Evolutionary conservation across 2,888 invertebrate species (phyloP).

Genomic region (Eupelmus urozonus): DNA sequence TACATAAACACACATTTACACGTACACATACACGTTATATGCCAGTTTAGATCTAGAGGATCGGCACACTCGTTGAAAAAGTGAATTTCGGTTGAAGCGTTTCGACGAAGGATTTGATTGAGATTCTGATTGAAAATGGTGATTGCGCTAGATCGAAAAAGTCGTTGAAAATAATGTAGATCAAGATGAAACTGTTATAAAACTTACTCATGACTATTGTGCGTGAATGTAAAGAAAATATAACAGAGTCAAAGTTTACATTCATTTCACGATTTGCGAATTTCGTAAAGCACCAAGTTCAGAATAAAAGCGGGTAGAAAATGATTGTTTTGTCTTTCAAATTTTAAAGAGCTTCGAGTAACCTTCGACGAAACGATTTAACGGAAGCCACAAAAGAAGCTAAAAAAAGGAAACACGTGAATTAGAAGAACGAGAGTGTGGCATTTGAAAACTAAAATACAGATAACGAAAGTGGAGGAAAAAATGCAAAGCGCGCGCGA

Average conservation of each 20-base stretch:
- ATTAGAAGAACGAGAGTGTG: slow-evolving; percentile 19
- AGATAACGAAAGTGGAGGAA: slow-evolving; percentile 2
- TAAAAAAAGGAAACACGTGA: not conserved
- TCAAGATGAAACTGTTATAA: too few relatives aligned
- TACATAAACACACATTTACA: not conserved
- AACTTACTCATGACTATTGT: not conserved
- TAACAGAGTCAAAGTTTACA: not conserved
- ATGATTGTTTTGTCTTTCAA: not conserved
- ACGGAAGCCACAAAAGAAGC: not conserved
- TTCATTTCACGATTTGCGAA: not conserved
- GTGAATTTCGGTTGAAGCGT: not conserved
- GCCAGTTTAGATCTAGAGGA: not conserved
- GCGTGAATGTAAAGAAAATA: too few relatives aligned
- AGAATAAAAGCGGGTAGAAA: not conserved
- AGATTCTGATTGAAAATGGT: not conserved
- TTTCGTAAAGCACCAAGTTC: not conserved
- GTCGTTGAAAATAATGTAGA: too few relatives aligned
- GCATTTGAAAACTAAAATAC: slow-evolving; percentile 12
- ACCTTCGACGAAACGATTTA: slow-evolving; percentile 20
- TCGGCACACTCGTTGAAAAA: not conserved
- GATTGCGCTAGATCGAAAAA: too few relatives aligned
- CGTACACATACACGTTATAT: not conserved
- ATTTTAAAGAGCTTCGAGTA: not conserved
- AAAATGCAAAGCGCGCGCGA: slow-evolving; percentile 43
- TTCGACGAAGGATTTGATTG: slow-evolving; percentile 1